Percentiles rank a stretch among this genome's conserved stretches.
Conservation (phyloP, 2,797 vertebrate genomes). For the Hydrolagus colliei region DNA sequence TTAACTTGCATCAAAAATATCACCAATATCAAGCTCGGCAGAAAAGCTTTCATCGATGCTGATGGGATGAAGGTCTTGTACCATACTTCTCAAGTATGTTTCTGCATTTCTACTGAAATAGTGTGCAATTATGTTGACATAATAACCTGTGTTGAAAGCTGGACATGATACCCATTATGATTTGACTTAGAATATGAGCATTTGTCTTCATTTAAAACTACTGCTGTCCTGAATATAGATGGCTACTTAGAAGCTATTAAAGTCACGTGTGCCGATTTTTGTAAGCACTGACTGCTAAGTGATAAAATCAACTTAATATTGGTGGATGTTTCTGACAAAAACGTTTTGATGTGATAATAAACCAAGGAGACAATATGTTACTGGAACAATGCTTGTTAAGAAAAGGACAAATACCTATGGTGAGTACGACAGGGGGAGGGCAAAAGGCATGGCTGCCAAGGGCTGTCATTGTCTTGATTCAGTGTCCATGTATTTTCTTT, state of each 20-base stretch:
- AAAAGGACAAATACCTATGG: not conserved
- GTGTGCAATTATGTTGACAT: not conserved
- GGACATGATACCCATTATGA: not conserved
- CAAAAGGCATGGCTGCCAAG: no score
- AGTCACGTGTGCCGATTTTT: not conserved
- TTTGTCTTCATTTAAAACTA: slow-evolving; percentile 17
- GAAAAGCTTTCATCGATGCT: slow-evolving; percentile 84
- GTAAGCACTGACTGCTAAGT: not conserved
- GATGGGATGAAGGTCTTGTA: slow-evolving; percentile 93
- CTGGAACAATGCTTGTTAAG: not conserved
- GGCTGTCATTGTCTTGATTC: no score
- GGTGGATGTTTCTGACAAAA: not conserved
- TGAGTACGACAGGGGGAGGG: no score
- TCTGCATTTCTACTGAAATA: slow-evolving; percentile 23
- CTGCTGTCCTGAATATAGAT: not conserved
- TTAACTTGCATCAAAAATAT: slow-evolving; percentile 86
- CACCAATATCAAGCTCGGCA: slow-evolving; percentile 86
- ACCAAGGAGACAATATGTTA: not conserved
- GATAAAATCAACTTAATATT: not conserved
- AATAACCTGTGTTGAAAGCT: not conserved
- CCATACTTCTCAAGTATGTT: slow-evolving; percentile 80
- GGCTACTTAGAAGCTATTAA: not conserved
- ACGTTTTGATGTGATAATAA: not conserved
- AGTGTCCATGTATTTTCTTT: no score
- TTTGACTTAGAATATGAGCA: not conserved